A percentile compares a stretch with the other conserved stretches of the same genome.
These are phyloP conservation scores for Pimpla rufipes DNA, from an alignment of 2,888 invertebrate genomes.

Conservation along the genomic window DNA sequence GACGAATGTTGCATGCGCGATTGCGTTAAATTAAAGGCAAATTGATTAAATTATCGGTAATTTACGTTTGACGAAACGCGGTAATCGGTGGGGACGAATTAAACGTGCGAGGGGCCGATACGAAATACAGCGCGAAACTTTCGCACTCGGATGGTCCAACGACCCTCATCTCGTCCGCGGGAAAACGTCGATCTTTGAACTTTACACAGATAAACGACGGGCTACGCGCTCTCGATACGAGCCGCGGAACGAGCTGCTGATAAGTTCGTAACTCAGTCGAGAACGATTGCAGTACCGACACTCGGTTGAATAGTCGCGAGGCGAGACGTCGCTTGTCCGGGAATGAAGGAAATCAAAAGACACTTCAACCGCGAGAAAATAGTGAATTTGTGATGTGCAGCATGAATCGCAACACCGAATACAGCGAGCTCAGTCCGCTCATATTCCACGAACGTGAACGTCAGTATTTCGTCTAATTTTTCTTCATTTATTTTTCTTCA, in stretches of 20 bases:
- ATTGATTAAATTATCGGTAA: no score
- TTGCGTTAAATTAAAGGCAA: no score
- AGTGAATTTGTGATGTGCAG: background rate
- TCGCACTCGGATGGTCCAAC: background rate
- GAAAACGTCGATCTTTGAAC: conserved; percentile 49
- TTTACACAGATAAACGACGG: conserved; percentile 32
- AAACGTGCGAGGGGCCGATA: no score
- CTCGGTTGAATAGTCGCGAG: background rate
- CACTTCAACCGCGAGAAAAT: background rate
- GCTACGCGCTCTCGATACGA: background rate
- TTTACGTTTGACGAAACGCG: no score
- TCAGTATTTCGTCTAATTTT: conserved; percentile 37
- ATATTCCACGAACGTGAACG: conserved; percentile 16
- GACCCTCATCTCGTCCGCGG: background rate
- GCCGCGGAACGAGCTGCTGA: conserved; percentile 18
- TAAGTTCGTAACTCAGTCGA: conserved; percentile 1
- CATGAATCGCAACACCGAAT: conserved; percentile 22
- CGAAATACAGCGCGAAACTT: no score
- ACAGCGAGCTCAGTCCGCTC: conserved; percentile 47
- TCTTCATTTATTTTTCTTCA: background rate
- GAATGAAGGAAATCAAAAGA: background rate
- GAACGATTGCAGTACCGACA: background rate
- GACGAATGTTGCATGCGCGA: no score
- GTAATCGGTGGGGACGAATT: no score
- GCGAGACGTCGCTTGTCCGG: background rate